Evolutionary conservation across 2,888 invertebrate genomes (phyloP).

Genomic region (Eucriotettix oculatus): DNA sequence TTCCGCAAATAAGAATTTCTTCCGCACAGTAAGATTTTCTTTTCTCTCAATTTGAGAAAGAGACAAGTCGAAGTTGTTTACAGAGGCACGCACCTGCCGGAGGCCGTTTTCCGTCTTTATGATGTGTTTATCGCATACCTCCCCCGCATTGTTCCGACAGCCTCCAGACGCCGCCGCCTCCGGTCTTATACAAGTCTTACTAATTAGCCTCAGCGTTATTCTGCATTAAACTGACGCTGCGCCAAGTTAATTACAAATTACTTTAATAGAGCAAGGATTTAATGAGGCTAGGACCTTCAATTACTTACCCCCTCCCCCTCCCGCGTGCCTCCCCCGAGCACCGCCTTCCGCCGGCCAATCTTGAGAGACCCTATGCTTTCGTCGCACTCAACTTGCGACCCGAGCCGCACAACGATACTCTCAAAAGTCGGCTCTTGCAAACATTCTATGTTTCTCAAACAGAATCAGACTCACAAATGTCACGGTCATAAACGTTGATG

Average conservation of each 20-base stretch:
- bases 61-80: no score
- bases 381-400: no score
- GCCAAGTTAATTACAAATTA: slow-evolving; percentile 22
- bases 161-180: slow-evolving; percentile 3
- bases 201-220: slow-evolving; percentile 15
- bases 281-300: slow-evolving; percentile 19
- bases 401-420: no score
- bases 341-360: neutral
- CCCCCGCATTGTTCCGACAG: neutral
- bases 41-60: no score
- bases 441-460: no score
- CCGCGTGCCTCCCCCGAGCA: neutral
- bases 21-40: no score
- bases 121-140: neutral
- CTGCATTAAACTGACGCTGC: slow-evolving; percentile 15
- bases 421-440: no score
- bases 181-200: slow-evolving; percentile 4
- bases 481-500: no score
- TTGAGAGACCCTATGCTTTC: neutral
- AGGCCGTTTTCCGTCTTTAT: no score
- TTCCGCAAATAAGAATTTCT: no score
- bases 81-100: no score
- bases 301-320: slow-evolving; percentile 13
- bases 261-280: slow-evolving; percentile 23
- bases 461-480: no score